Evolutionary conservation across 2,797 vertebrate species (phyloP).

Genomic region (Propithecus deckenii): DNA sequence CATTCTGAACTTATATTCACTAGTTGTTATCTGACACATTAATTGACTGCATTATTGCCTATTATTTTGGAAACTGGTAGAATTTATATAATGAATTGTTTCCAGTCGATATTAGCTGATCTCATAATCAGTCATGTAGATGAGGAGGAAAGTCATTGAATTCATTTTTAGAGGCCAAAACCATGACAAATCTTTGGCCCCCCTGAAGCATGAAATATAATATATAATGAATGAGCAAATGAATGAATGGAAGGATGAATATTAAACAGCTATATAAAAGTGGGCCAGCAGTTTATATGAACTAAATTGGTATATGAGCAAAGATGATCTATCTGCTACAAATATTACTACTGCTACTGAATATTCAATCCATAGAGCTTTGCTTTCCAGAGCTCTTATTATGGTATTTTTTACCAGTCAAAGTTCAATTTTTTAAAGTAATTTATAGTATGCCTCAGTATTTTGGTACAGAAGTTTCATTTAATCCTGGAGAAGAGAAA

Average conservation of each 20-base stretch:
- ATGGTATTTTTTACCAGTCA: background rate
- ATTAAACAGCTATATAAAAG: background rate
- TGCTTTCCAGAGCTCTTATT: background rate
- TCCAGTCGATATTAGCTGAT: background rate
- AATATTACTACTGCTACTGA: background rate
- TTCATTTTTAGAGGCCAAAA: background rate
- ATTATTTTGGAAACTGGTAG: background rate
- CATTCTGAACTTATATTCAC: background rate
- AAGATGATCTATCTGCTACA: background rate
- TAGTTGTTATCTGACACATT: background rate
- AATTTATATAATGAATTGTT: background rate
- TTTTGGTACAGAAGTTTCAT: slow-evolving; percentile 18
- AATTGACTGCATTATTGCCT: background rate
- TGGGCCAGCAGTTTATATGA: background rate
- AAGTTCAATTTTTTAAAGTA: background rate
- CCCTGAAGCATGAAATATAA: background rate
- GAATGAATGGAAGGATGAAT: background rate
- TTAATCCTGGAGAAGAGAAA: slow-evolving; percentile 40
- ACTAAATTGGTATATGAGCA: background rate
- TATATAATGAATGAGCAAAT: background rate
- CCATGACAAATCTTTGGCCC: background rate
- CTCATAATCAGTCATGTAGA: background rate
- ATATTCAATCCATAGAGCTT: background rate
- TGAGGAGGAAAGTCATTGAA: background rate
- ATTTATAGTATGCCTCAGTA: background rate